Base-by-base conservation (phyloP, 2,888 invertebrate genomes). In the Xanthia togata region DNA sequence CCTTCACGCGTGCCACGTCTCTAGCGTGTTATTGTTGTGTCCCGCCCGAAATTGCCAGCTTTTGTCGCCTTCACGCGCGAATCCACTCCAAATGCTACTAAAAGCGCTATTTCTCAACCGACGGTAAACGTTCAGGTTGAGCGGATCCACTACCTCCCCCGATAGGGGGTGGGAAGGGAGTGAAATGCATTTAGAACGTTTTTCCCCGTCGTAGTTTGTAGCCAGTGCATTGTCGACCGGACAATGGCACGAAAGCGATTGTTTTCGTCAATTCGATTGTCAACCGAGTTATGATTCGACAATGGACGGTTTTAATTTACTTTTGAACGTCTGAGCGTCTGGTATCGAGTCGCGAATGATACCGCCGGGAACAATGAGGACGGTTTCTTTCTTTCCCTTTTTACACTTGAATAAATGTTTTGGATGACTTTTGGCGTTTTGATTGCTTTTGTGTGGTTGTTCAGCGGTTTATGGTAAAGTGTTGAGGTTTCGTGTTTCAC, bases 61-160 rank as follows among this genome's bases (percentile, higher is more conserved):
- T 90, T 89, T 90, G 90, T 90, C 86, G 88, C 85, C 77, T 88
- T 84, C 83, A 85, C 90, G 81, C 84, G 87, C 84, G 88, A 89
- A 86, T 88, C 82, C 89, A 86, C 87, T 87, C 76, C 84, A 77
- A 90, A 88, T 88, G 80, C 86, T 83, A 80, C 82, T 87, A 84
- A 90, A 88, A 88, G 84, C 84, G 86, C 87, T 89, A 88, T 89
- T 90, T 90, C 90, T 90, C 89, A 88, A 88, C 84, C 86, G 87
- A 65, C 78, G 81, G 84, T 88, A 87, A 90, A 89, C 84, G 89
- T 85, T 87, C 81, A 76, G 87, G 84, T 81, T 86, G 83, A 88
- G 75, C 84, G 88, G 78, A 81, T 79, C 81, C 89, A 78, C 80
- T 78, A 65, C 77, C 76, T 12, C 82, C 78, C 69, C 72, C 50